Conservation (phyloP, 2,888 invertebrate genomes). For the Lucinisca nassula region DNA sequence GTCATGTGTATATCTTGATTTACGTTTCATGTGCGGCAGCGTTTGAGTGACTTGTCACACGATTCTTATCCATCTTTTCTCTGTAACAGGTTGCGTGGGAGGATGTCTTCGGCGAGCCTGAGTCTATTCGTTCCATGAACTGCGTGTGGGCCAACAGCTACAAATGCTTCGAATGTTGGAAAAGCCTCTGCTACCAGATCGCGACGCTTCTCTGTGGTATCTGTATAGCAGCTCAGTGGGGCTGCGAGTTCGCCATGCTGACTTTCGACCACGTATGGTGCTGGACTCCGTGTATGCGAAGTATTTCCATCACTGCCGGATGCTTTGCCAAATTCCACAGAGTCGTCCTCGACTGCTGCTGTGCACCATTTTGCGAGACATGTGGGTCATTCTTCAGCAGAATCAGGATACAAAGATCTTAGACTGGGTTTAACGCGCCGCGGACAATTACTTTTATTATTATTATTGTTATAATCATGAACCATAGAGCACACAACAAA, state of each 20-base stretch:
- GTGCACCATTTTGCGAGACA: conserved; percentile 91
- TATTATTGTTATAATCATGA: too few species aligned
- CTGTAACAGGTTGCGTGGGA: conserved; percentile 72
- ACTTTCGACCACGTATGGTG: conserved; percentile 92
- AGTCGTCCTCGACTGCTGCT: conserved; percentile 88
- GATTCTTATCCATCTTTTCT: too few species aligned
- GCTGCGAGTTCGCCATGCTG: conserved; percentile 88
- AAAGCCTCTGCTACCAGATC: conserved; percentile 92
- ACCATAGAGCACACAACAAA: too few species aligned
- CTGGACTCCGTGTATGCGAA: conserved; percentile 91
- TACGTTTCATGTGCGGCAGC: too few species aligned
- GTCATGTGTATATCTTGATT: too few species aligned
- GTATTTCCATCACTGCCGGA: conserved; percentile 90
- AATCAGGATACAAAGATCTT: conserved; percentile 10
- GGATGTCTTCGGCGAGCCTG: conserved; percentile 81
- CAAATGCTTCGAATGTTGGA: conserved; percentile 90
- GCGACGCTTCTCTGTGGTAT: conserved; percentile 92
- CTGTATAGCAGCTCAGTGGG: conserved; percentile 90
- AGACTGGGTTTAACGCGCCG: too few species aligned
- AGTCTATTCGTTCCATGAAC: conserved; percentile 88
- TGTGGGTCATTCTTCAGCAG: conserved; percentile 78
- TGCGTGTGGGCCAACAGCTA: conserved; percentile 92
- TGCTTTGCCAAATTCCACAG: conserved; percentile 87
- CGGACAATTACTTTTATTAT: too few species aligned
- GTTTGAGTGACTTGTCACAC: too few species aligned